Percentiles rank a stretch among this genome's conserved stretches.
These are phyloP conservation scores for Argyrosomus regius DNA, from an alignment of 2,797 vertebrate species.

Conservation along the genomic window DNA sequence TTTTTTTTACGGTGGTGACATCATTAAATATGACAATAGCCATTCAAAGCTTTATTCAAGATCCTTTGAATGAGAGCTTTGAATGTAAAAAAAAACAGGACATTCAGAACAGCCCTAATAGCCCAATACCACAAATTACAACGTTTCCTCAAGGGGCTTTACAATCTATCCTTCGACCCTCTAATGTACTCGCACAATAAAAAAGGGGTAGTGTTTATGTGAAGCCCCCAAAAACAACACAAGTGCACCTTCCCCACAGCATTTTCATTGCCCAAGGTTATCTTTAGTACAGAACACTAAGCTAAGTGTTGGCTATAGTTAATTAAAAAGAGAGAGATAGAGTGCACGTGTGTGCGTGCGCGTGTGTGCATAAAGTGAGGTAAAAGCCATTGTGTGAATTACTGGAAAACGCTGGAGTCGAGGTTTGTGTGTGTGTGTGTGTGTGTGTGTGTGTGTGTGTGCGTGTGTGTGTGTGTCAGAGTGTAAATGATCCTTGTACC, in stretches of 20 bases:
- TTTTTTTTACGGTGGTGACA: too few relatives aligned
- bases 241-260: background rate
- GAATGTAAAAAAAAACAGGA: too few relatives aligned
- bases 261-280: constrained; percentile 15
- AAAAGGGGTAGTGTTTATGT: background rate
- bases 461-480: background rate
- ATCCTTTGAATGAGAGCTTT: too few relatives aligned
- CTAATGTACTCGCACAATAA: background rate
- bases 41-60: too few relatives aligned
- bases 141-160: background rate
- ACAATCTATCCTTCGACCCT: background rate
- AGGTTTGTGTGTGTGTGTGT: constrained; percentile 9
- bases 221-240: background rate
- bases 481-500: constrained; percentile 75
- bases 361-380: background rate
- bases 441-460: too few relatives aligned
- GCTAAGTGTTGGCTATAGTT: constrained; percentile 17
- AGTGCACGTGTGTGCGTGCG: background rate
- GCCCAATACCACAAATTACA: background rate
- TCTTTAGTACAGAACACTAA: background rate
- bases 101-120: too few relatives aligned
- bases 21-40: too few relatives aligned
- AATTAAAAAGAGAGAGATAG: constrained; percentile 29
- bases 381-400: background rate
- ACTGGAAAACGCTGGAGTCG: background rate